Percentiles rank a stretch among this genome's conserved stretches.
phyloP scores from a whole-genome alignment of 2,113 vertebrate species.

The Crypturellus undulatus region DNA sequence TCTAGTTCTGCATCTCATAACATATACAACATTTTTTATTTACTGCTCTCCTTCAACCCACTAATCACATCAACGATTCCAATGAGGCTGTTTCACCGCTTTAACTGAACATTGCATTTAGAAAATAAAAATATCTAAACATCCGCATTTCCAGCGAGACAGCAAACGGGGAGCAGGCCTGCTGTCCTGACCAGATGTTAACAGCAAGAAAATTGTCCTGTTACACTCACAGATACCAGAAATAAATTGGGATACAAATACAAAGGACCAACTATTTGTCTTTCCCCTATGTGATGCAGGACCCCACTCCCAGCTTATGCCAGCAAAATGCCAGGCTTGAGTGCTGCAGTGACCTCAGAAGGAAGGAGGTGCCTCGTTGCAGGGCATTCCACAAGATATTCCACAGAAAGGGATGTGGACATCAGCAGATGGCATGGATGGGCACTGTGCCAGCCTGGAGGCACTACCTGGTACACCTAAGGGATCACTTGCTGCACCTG shows the following conservation, averaged over 20 bases:
- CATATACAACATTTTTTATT: background rate
- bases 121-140: background rate
- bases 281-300: background rate
- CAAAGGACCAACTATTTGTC: background rate
- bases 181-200: background rate
- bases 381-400: background rate
- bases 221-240: background rate
- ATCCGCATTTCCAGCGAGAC: background rate
- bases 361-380: background rate
- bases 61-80: background rate
- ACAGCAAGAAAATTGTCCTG: background rate
- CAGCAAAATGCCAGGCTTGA: background rate
- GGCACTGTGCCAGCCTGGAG: slow-evolving; percentile 3
- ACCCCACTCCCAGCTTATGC: background rate
- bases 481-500: background rate
- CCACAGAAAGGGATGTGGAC: background rate
- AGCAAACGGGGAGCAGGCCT: background rate
- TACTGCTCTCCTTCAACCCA: background rate
- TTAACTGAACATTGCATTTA: background rate
- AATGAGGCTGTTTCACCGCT: background rate
- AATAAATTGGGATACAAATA: background rate
- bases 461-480: background rate
- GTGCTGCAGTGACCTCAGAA: background rate
- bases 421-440: slow-evolving; percentile 51
- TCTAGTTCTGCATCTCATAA: background rate